phyloP scores from a whole-genome alignment of 2,797 vertebrate genomes.

The Scarus forsteni region DNA sequence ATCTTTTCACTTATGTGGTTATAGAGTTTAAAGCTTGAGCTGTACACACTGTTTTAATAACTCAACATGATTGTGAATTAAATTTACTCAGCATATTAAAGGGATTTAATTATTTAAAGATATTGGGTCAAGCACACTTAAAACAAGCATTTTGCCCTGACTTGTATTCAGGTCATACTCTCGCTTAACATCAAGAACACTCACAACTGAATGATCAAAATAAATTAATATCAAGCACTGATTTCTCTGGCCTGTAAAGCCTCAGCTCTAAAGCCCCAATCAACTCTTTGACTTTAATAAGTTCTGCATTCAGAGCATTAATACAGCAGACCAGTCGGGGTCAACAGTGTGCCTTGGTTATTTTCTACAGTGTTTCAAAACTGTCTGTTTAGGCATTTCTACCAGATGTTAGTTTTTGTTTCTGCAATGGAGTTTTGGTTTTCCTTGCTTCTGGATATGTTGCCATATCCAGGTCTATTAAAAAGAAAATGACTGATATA shows the following conservation, averaged over 20 bases:
- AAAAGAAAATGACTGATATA: too few relatives aligned
- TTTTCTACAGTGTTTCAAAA: slow-evolving; percentile 35
- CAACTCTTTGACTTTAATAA: slow-evolving; percentile 53
- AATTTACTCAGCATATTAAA: too few relatives aligned
- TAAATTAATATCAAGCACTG: slow-evolving; percentile 62
- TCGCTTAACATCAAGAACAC: slow-evolving; percentile 24
- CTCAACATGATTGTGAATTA: too few relatives aligned
- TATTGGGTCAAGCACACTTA: not conserved
- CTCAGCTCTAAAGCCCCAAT: slow-evolving; percentile 44
- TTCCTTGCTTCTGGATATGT: too few relatives aligned
- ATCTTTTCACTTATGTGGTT: too few relatives aligned
- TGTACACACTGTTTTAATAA: too few relatives aligned
- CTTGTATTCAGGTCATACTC: slow-evolving; percentile 11
- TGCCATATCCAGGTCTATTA: too few relatives aligned
- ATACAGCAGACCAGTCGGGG: slow-evolving; percentile 40
- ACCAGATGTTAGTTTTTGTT: too few relatives aligned
- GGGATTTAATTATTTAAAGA: slow-evolving; percentile 3
- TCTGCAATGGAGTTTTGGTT: too few relatives aligned
- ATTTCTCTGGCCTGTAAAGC: slow-evolving; percentile 42
- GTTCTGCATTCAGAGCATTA: slow-evolving; percentile 49
- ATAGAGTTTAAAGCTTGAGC: too few relatives aligned
- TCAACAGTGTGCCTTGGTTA: slow-evolving; percentile 35
- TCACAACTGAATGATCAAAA: slow-evolving; percentile 60
- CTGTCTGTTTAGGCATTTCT: too few relatives aligned
- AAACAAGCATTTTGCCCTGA: not conserved